These are phyloP conservation scores for Caradrina clavipalpis DNA, from an alignment of 2,888 invertebrate genomes.

Conservation along the genomic window DNA sequence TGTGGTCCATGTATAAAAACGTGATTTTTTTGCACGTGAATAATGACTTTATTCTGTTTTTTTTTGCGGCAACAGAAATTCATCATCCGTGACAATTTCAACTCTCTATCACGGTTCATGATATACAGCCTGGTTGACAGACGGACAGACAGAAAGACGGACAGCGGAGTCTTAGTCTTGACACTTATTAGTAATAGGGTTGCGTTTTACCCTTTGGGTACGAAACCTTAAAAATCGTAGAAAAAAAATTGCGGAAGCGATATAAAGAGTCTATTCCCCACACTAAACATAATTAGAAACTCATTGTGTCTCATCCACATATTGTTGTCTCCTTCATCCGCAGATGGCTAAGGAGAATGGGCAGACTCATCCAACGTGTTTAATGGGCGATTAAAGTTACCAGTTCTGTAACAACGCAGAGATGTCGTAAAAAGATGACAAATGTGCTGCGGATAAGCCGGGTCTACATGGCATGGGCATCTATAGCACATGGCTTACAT, in stretches of 20 bases:
- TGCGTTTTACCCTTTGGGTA: too few species aligned
- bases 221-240: too few species aligned
- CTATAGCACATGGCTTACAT: conserved; percentile 8
- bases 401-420: conserved; percentile 45
- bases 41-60: too few species aligned
- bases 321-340: conserved; percentile 10
- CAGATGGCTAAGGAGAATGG: conserved; percentile 42
- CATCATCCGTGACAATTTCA: too few species aligned
- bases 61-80: too few species aligned
- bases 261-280: background rate
- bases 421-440: conserved; percentile 57
- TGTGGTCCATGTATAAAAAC: too few species aligned
- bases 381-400: conserved; percentile 54
- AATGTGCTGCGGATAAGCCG: conserved; percentile 36
- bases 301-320: conserved; percentile 17
- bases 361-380: conserved; percentile 36
- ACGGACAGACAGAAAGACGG: too few species aligned
- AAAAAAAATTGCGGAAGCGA: conserved; percentile 2
- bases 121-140: too few species aligned
- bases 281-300: conserved; percentile 30
- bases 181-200: too few species aligned
- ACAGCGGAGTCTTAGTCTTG: too few species aligned
- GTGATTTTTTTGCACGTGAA: too few species aligned
- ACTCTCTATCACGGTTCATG: too few species aligned
- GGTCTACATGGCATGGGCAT: conserved; percentile 20